A percentile compares a stretch with the other conserved stretches of the same genome.
These are phyloP conservation scores for Ceyx cyanopectus DNA, from an alignment of 2,113 vertebrate genomes.

Conservation along the genomic window DNA sequence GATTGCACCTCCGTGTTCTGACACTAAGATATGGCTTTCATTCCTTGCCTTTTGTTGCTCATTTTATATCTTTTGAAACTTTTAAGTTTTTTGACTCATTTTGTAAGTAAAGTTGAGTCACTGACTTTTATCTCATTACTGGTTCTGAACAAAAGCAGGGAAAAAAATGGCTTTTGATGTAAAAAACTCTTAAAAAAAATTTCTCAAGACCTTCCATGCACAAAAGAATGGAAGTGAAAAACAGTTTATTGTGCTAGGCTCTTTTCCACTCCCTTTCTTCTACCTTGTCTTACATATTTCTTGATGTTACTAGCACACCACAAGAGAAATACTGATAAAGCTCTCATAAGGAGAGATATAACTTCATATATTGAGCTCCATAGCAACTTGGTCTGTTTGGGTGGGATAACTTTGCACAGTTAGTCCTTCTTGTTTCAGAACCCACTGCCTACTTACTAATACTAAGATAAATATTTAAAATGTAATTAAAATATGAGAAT, in stretches of 20 bases:
- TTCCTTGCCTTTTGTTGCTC: not conserved
- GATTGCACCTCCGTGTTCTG: not conserved
- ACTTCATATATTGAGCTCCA: not conserved
- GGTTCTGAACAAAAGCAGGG: not conserved
- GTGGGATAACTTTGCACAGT: not conserved
- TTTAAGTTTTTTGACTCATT: not conserved
- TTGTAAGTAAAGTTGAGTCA: not conserved
- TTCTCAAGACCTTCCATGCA: not conserved
- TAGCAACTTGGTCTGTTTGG: not conserved
- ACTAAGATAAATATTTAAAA: not conserved
- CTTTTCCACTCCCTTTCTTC: not conserved
- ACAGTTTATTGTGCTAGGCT: not conserved
- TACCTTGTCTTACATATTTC: not conserved
- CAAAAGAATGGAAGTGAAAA: not conserved
- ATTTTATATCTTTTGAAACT: not conserved
- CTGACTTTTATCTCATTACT: not conserved
- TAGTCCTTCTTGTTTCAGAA: not conserved
- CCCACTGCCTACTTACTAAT: not conserved
- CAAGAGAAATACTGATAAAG: not conserved
- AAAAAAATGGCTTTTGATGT: not conserved
- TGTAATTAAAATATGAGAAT: not conserved
- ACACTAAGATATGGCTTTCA: not conserved
- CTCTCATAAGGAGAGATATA: not conserved
- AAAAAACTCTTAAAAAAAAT: not conserved
- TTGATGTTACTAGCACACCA: not conserved